phyloP scores from a whole-genome alignment of 2,888 invertebrate species.

The Orthosia cruda region DNA sequence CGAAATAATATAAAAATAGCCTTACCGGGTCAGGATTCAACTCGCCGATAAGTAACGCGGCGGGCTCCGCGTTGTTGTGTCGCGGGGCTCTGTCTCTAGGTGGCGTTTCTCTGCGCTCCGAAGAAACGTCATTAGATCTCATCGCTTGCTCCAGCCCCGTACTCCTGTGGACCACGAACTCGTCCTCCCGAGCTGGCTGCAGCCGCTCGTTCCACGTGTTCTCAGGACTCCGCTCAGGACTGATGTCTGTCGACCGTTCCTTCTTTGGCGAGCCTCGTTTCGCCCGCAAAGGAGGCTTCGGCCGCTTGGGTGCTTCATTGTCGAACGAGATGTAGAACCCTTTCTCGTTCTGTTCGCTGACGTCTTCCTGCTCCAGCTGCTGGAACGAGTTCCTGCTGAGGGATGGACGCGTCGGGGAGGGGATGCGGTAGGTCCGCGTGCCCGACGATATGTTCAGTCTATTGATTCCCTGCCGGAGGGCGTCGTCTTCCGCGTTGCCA shows the following conservation, averaged over 20 bases:
- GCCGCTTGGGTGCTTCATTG: slow-evolving; percentile 96
- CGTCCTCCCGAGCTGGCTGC: slow-evolving; percentile 73
- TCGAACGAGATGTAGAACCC: slow-evolving; percentile 99
- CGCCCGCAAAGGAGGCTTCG: slow-evolving; percentile 96
- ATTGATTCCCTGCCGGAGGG: slow-evolving; percentile 93
- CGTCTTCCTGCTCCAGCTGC: slow-evolving; percentile 84
- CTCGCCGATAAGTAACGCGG: slow-evolving; percentile 88
- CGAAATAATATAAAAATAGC: neutral
- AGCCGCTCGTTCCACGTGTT: slow-evolving; percentile 77
- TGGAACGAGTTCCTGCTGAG: slow-evolving; percentile 94
- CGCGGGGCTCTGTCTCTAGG: slow-evolving; percentile 76
- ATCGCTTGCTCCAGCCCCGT: slow-evolving; percentile 66
- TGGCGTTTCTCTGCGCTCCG: slow-evolving; percentile 76
- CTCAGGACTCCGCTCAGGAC: slow-evolving; percentile 84
- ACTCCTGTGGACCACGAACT: slow-evolving; percentile 76
- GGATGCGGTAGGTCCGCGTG: slow-evolving; percentile 97
- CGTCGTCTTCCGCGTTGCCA: slow-evolving; percentile 93
- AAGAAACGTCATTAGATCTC: slow-evolving; percentile 74
- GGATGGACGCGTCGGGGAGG: slow-evolving; percentile 96
- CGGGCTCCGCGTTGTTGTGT: slow-evolving; percentile 78
- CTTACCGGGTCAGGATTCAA: slow-evolving; percentile 87
- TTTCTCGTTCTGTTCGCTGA: slow-evolving; percentile 93
- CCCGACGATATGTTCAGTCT: slow-evolving; percentile 97
- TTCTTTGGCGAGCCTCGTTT: slow-evolving; percentile 96
- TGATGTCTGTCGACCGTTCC: slow-evolving; percentile 88